phyloP scores from a whole-genome alignment of 2,888 invertebrate genomes.

The Aspidiotus rigidus region DNA sequence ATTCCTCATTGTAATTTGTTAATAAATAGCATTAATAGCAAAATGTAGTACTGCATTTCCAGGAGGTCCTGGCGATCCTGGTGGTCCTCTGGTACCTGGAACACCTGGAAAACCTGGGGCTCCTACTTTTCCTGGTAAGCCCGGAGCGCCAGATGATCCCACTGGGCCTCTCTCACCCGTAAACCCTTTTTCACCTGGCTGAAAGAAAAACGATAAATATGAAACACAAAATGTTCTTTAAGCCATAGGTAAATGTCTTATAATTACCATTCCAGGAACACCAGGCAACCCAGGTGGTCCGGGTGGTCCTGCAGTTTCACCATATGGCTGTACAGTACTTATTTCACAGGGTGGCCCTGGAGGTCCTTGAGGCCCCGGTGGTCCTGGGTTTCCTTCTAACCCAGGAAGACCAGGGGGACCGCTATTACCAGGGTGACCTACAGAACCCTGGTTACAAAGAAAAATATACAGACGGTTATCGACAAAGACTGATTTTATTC shows the following conservation, averaged over 20 bases:
- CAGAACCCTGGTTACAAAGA: slow-evolving; percentile 7
- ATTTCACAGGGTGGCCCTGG: slow-evolving; percentile 20
- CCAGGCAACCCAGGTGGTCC: slow-evolving; percentile 23
- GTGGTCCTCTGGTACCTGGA: slow-evolving; percentile 39
- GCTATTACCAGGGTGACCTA: slow-evolving; percentile 17
- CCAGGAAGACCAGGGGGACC: slow-evolving; percentile 22
- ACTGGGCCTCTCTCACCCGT: slow-evolving; percentile 42
- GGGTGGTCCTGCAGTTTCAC: slow-evolving; percentile 3
- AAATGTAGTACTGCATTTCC: slow-evolving; percentile 11
- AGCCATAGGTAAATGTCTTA: background rate
- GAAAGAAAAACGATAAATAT: background rate
- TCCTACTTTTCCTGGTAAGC: slow-evolving; percentile 36
- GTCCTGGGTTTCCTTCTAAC: slow-evolving; percentile 22
- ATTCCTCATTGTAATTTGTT: too few species aligned
- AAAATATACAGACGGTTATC: background rate
- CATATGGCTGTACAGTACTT: background rate
- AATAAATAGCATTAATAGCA: background rate
- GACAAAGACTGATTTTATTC: background rate
- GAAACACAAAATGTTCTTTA: background rate
- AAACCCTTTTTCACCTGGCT: slow-evolving; percentile 25
- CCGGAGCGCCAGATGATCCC: slow-evolving; percentile 45
- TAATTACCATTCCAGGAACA: slow-evolving; percentile 17
- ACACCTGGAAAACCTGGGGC: slow-evolving; percentile 40
- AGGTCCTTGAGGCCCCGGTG: slow-evolving; percentile 22
- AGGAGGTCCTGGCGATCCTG: slow-evolving; percentile 17